Conservation (phyloP, 35 echinoderm and acorn worm species). For the Ptychodera flava region DNA sequence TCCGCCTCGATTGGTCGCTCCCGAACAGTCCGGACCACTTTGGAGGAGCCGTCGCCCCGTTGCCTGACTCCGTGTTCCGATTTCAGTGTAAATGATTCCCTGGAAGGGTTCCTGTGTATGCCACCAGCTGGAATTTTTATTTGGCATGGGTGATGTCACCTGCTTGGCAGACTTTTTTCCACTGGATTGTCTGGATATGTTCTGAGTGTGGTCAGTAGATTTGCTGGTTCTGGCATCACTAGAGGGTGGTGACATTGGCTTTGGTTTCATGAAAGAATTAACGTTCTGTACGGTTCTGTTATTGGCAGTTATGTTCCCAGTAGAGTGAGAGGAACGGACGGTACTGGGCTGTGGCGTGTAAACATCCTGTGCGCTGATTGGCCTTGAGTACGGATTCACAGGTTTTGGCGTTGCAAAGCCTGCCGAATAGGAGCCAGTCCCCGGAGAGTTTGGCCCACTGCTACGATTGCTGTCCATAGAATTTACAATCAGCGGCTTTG, state of each 20-base stretch:
- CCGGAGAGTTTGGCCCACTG: not conserved
- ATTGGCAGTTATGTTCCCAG: not conserved
- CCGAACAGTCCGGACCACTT: not conserved
- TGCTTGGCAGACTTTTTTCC: not conserved
- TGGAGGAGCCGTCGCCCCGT: not conserved
- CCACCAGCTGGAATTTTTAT: not conserved
- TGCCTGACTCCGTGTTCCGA: not conserved
- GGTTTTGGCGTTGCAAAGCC: not conserved
- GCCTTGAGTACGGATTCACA: not conserved
- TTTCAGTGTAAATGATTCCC: not conserved
- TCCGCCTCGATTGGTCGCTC: constrained; percentile 8
- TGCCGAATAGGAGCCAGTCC: not conserved
- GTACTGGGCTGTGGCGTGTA: not conserved
- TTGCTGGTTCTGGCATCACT: not conserved
- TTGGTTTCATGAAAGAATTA: not conserved
- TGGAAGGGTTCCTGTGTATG: not conserved
- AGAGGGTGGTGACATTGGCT: not conserved
- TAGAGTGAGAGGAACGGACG: not conserved
- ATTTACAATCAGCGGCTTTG: not conserved
- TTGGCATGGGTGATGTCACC: not conserved
- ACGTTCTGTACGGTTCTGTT: not conserved
- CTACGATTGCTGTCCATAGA: not conserved
- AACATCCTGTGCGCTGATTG: not conserved
- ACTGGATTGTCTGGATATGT: not conserved
- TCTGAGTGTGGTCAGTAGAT: not conserved